Conservation (phyloP, 2,797 vertebrate species). For the Danio aesculapii region DNA sequence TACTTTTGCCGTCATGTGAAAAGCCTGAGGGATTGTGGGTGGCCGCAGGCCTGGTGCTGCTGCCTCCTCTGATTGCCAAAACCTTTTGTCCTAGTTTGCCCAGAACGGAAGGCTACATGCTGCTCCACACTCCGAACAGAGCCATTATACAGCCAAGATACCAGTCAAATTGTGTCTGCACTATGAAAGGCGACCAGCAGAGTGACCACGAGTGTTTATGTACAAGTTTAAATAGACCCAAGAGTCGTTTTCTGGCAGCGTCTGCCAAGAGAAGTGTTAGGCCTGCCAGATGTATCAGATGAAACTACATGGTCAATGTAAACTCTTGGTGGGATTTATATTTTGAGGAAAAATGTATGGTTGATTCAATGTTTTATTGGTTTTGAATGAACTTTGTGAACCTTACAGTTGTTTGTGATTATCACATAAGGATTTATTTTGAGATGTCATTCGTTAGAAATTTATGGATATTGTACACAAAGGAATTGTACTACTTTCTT, state of each 20-base stretch:
- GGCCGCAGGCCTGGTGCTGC: constrained; percentile 17
- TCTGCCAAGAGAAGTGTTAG: constrained; percentile 4
- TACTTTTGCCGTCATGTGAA: constrained; percentile 18
- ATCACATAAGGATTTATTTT: not conserved
- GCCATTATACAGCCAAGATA: not conserved
- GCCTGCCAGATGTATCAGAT: constrained; percentile 12
- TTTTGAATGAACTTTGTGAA: constrained; percentile 5
- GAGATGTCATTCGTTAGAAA: not conserved
- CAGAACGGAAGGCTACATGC: constrained; percentile 23
- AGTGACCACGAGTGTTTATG: constrained; percentile 23
- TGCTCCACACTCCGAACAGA: constrained; percentile 10
- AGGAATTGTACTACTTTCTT: no score
- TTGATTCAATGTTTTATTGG: not conserved
- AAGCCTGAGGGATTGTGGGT: constrained; percentile 35
- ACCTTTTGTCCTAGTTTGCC: constrained; percentile 44
- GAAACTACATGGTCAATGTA: not conserved
- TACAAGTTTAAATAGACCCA: constrained; percentile 13
- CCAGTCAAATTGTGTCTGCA: constrained; percentile 20
- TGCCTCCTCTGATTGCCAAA: constrained; percentile 27
- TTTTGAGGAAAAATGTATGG: not conserved
- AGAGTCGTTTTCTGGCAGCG: not conserved
- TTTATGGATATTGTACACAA: no score
- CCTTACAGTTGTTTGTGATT: constrained; percentile 9
- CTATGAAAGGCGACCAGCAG: constrained; percentile 24
- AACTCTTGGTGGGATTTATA: constrained; percentile 5